Evolutionary conservation across 2,797 vertebrate genomes (phyloP).

Genomic region (Eutrigla gurnardus): DNA sequence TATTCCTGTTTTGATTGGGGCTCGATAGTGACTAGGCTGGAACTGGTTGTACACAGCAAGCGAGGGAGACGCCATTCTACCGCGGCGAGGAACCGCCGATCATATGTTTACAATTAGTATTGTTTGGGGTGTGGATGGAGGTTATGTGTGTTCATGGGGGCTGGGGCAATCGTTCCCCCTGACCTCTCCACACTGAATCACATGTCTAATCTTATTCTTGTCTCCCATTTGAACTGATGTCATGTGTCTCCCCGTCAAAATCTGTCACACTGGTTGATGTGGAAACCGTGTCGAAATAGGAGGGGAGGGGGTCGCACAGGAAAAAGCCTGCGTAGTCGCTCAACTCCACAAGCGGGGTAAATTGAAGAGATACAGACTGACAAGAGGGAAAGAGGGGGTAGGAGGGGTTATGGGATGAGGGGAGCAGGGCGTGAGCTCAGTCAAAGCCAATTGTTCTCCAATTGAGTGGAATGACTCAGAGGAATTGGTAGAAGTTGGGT

Average conservation of each 20-base stretch:
- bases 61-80: conserved; percentile 42
- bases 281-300: conserved; percentile 67
- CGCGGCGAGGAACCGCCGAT: conserved; percentile 55
- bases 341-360: conserved; percentile 50
- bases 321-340: conserved; percentile 55
- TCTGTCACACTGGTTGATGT: conserved; percentile 78
- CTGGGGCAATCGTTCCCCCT: conserved; percentile 59
- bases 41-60: conserved; percentile 55
- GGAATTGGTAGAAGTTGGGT: conserved; percentile 69
- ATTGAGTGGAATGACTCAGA: conserved; percentile 80
- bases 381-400: conserved; percentile 59
- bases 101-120: conserved; percentile 84
- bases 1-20: conserved; percentile 83
- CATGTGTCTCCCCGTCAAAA: conserved; percentile 77
- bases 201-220: conserved; percentile 80
- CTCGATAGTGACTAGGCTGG: conserved; percentile 74
- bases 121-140: conserved; percentile 56
- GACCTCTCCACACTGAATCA: conserved; percentile 80
- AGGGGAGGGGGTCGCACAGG: conserved; percentile 3
- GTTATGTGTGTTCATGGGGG: conserved; percentile 34
- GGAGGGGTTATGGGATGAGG: conserved; percentile 57
- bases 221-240: conserved; percentile 79
- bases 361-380: conserved; percentile 75
- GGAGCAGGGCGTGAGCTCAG: conserved; percentile 55
- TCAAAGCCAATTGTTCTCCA: conserved; percentile 78